A percentile compares a stretch with the other conserved stretches of the same genome.
phyloP scores from a whole-genome alignment of 2,888 invertebrate genomes.

The Drosophila mercatorum region DNA sequence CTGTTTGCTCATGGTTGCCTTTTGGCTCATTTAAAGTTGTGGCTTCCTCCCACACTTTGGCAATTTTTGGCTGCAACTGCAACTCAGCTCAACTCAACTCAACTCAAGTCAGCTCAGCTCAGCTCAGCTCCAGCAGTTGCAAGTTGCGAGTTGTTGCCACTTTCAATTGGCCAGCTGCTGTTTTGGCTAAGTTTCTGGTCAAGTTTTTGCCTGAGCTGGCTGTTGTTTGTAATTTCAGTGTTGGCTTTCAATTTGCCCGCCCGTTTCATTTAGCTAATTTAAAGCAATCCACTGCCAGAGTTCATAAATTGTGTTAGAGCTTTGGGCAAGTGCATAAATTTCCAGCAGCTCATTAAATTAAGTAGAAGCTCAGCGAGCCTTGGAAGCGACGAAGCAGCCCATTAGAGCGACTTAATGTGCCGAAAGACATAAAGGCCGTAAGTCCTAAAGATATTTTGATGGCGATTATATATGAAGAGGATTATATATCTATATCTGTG shows the following conservation, averaged over 20 bases:
- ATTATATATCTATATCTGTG: not conserved
- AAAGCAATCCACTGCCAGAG: slow-evolving; percentile 19
- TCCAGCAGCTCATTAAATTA: slow-evolving; percentile 17
- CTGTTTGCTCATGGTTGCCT: slow-evolving; percentile 10
- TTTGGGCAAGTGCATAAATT: slow-evolving; percentile 17
- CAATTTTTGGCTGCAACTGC: slow-evolving; percentile 22
- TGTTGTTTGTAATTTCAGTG: slow-evolving; percentile 21
- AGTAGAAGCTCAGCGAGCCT: slow-evolving; percentile 1
- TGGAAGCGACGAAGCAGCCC: not conserved
- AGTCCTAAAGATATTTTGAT: not conserved
- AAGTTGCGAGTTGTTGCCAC: slow-evolving; percentile 32
- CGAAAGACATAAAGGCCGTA: slow-evolving; percentile 5
- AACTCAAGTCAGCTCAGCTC: slow-evolving; percentile 7
- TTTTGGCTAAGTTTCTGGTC: slow-evolving; percentile 11
- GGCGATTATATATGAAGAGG: not conserved
- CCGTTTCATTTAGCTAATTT: slow-evolving; percentile 38
- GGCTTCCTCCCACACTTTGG: slow-evolving; percentile 14
- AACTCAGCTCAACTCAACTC: not conserved
- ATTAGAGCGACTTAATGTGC: slow-evolving; percentile 2
- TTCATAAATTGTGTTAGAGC: slow-evolving; percentile 31
- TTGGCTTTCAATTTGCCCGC: slow-evolving; percentile 47
- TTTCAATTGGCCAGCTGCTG: slow-evolving; percentile 38
- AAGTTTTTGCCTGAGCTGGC: slow-evolving; percentile 21
- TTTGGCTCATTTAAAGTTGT: slow-evolving; percentile 38
- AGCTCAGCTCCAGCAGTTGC: slow-evolving; percentile 21